Conservation (phyloP, 23 tunicate species). For the Styela clava region DNA sequence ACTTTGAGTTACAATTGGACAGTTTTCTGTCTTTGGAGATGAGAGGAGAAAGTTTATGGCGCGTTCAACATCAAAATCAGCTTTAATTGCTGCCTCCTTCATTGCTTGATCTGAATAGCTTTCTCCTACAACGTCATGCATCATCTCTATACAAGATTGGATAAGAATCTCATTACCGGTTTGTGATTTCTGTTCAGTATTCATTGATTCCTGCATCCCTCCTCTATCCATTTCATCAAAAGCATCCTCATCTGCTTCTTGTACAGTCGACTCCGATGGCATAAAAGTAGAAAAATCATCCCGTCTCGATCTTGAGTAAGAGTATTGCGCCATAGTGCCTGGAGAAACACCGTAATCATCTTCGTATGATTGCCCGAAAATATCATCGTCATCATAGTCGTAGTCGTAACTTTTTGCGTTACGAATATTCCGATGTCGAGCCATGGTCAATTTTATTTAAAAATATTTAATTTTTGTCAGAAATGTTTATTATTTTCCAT, state of each 20-base stretch:
- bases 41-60: slow-evolving; percentile 56
- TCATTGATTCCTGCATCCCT: not conserved
- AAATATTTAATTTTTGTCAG: not conserved
- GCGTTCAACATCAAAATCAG: slow-evolving; percentile 50
- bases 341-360: slow-evolving; percentile 90
- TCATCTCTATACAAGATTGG: slow-evolving; percentile 30
- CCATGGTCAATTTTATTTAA: slow-evolving; percentile 30
- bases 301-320: slow-evolving; percentile 60
- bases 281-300: slow-evolving; percentile 59
- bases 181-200: not conserved
- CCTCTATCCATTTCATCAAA: not conserved
- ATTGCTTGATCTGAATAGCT: slow-evolving; percentile 40
- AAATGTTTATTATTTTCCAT: not conserved
- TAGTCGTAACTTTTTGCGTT: slow-evolving; percentile 66
- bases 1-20: not conserved
- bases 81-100: slow-evolving; percentile 39
- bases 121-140: slow-evolving; percentile 68
- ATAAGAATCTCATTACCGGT: slow-evolving; percentile 13
- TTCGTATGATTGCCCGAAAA: slow-evolving; percentile 82
- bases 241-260: slow-evolving; percentile 46
- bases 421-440: slow-evolving; percentile 77
- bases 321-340: slow-evolving; percentile 66
- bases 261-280: slow-evolving; percentile 70
- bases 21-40: slow-evolving; percentile 15
- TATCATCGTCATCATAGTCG: slow-evolving; percentile 70